A percentile compares a stretch with the other conserved stretches of the same genome.
phyloP scores from a whole-genome alignment of 2,113 vertebrate genomes.

The Amphiprion percula region DNA sequence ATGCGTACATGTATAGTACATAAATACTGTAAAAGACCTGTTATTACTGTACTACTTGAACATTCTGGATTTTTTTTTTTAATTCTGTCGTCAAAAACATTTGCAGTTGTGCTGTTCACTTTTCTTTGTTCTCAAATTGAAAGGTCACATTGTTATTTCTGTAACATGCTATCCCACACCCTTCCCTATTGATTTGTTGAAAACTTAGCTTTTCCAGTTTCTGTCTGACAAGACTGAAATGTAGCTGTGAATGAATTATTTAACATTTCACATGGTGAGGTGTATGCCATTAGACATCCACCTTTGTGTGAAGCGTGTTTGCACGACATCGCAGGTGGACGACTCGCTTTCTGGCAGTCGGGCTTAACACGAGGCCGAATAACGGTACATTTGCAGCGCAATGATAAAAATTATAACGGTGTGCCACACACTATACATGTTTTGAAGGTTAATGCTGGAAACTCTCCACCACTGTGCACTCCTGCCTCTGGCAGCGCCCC shows the following conservation, averaged over 20 bases:
- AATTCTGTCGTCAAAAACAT: too few relatives aligned
- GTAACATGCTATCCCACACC: background rate
- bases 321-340: slow-evolving; percentile 3
- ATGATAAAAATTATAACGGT: slow-evolving; percentile 17
- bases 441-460: slow-evolving; percentile 46
- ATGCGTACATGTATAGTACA: too few relatives aligned
- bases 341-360: background rate
- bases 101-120: background rate
- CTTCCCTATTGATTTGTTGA: slow-evolving; percentile 18
- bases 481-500: slow-evolving; percentile 48
- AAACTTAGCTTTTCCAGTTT: background rate
- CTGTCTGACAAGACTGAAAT: slow-evolving; percentile 45
- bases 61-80: too few relatives aligned
- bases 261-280: slow-evolving; percentile 41
- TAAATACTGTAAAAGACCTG: too few relatives aligned
- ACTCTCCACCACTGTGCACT: slow-evolving; percentile 17
- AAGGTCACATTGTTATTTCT: slow-evolving; percentile 48
- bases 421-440: slow-evolving; percentile 23
- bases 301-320: slow-evolving; percentile 38
- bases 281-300: slow-evolving; percentile 29
- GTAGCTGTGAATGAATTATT: slow-evolving; percentile 63
- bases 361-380: slow-evolving; percentile 2
- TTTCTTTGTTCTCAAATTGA: slow-evolving; percentile 9
- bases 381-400: background rate
- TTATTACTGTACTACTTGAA: too few relatives aligned